A percentile compares a stretch with the other conserved stretches of the same genome.
phyloP scores from a whole-genome alignment of 2,797 vertebrate genomes.

The Sebastes matsubarae region DNA sequence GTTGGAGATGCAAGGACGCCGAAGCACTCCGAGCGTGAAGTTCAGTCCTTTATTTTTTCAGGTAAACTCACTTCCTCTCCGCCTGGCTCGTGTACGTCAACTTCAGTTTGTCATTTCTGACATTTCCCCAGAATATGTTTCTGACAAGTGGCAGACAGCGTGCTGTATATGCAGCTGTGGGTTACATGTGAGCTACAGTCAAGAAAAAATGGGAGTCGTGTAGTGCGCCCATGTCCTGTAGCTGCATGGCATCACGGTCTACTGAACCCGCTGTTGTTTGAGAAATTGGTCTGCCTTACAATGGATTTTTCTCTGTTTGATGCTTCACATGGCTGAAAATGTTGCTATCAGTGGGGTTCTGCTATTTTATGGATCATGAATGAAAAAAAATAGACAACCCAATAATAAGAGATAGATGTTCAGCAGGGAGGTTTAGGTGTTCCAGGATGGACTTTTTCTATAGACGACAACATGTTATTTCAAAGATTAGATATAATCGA shows the following conservation, averaged over 20 bases:
- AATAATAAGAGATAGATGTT: not conserved
- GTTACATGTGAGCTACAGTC: constrained; percentile 19
- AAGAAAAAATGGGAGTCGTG: not conserved
- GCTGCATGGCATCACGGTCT: constrained; percentile 19
- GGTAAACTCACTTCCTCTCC: not conserved
- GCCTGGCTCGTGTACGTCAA: not conserved
- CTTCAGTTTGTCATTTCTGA: constrained; percentile 43
- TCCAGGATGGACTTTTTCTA: not conserved
- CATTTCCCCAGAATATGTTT: constrained; percentile 35
- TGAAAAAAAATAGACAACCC: not conserved
- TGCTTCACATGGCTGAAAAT: constrained; percentile 21
- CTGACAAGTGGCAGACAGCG: constrained; percentile 21
- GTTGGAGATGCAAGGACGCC: not conserved
- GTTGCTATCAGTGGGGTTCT: not conserved
- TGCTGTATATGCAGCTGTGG: constrained; percentile 9
- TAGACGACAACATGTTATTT: constrained; percentile 8
- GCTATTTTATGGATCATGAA: not conserved
- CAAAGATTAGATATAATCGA: constrained; percentile 31
- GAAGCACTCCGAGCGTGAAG: not conserved
- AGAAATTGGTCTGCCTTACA: constrained; percentile 33
- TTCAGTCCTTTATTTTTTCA: not conserved
- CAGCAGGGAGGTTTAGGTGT: not conserved
- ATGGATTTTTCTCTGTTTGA: constrained; percentile 27
- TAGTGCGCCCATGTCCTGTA: constrained; percentile 1
- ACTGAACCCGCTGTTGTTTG: constrained; percentile 28